These are phyloP conservation scores for Ptilonorhynchus violaceus DNA, from an alignment of 2,113 vertebrate genomes.

Conservation along the genomic window DNA sequence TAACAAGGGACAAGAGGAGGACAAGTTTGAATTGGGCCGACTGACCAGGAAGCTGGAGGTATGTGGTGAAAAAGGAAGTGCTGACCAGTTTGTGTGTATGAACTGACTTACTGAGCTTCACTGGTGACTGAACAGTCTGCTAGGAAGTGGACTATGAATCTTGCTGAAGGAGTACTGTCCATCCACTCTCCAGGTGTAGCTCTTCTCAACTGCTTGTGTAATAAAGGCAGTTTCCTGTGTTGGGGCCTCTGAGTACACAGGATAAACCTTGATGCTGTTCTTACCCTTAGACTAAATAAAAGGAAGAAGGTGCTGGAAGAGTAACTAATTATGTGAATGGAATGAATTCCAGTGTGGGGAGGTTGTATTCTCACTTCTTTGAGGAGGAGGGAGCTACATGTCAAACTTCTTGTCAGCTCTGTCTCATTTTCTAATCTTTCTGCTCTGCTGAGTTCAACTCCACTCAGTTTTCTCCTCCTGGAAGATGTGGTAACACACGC, in stretches of 20 bases:
- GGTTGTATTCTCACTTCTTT: not conserved
- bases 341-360: not conserved
- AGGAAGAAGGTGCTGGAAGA: not conserved
- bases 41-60: slow-evolving; percentile 85
- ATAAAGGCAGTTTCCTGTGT: not conserved
- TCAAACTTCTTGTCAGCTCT: not conserved
- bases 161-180: not conserved
- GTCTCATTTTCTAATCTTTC: not conserved
- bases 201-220: not conserved
- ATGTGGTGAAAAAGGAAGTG: not conserved
- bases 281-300: not conserved
- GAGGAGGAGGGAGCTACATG: not conserved
- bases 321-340: not conserved
- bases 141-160: not conserved
- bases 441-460: not conserved
- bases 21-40: slow-evolving; percentile 75
- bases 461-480: not conserved
- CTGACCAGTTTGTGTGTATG: not conserved
- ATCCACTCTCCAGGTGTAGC: not conserved
- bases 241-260: not conserved
- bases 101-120: not conserved
- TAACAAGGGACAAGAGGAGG: slow-evolving; percentile 70
- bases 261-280: not conserved
- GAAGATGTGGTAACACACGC: not conserved
- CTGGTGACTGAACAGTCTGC: not conserved